Conservation (phyloP, 2,113 vertebrate species). For the Ondatra zibethicus region DNA sequence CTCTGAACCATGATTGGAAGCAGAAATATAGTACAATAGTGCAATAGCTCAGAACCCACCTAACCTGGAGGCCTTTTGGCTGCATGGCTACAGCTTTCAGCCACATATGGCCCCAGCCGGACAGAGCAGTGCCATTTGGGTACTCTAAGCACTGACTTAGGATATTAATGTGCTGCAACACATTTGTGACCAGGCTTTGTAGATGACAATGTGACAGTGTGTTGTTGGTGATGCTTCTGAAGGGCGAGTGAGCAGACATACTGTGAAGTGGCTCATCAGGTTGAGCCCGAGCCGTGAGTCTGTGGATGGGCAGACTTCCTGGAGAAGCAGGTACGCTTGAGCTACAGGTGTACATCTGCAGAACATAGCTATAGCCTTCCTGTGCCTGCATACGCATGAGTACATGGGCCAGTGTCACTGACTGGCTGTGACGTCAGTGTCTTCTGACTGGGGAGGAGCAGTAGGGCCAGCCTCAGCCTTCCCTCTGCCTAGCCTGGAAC, state of each 20-base stretch:
- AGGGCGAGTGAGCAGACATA: neutral
- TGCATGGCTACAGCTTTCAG: neutral
- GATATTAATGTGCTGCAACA: constrained; percentile 49
- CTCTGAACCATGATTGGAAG: constrained; percentile 80
- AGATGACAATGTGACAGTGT: neutral
- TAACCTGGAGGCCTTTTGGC: neutral
- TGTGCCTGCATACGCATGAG: constrained; percentile 13
- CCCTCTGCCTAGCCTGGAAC: constrained; percentile 77
- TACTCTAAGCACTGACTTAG: neutral
- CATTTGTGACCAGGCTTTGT: constrained; percentile 41
- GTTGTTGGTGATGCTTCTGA: constrained; percentile 32
- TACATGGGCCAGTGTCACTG: neutral
- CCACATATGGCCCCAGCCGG: constrained; percentile 35
- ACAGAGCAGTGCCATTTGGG: constrained; percentile 70
- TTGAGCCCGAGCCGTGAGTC: neutral
- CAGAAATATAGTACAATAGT: constrained; percentile 77
- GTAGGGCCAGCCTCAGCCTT: constrained; percentile 71
- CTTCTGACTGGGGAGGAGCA: neutral
- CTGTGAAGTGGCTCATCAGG: constrained; percentile 74
- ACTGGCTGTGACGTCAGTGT: neutral
- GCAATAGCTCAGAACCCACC: constrained; percentile 71
- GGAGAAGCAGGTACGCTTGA: neutral
- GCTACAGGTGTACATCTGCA: constrained; percentile 10
- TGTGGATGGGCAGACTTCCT: neutral
- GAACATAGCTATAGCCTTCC: neutral